Base-by-base conservation (phyloP, 2,113 vertebrate species). In the Cyprinodon brontotheroides region DNA sequence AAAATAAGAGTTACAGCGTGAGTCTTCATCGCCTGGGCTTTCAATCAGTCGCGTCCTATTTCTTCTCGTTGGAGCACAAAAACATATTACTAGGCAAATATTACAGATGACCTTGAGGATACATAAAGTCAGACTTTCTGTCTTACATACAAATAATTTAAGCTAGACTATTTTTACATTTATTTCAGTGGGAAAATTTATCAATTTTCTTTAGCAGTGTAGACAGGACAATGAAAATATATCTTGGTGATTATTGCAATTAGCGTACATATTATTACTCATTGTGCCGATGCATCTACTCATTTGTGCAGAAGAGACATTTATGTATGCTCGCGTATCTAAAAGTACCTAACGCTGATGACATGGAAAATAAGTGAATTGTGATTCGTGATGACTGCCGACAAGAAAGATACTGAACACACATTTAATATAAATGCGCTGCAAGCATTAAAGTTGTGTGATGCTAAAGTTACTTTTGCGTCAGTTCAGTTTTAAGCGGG, bases 1-100 rank as follows among this genome's bases (percentile, higher is more conserved):
- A 80, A 89, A 91, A 88, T 82, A 82, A 89, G 84, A 82, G 77
- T 50, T 84, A 7, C 86, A 86, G 88, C 79, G 15, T 86, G 86
- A 85, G 63, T 61, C 78, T n/a, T 63, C 68, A 38, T 79, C n/a
- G 75, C 75, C 79, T 45, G 74, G 72, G 47, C 86, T 92, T 89
- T 89, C 90, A 87, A 89, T 91, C 89, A 84, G 70, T 74, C 70
- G 43, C 86, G 84, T 75, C 85, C 87, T 65, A 61, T 71, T 75
- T 79, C 78, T 87, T 84, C 81, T n/a, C 86, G 87, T 71, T 87
- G 75, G 22, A 62, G 74, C 79, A 70, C 79, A 75, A 69, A 10
- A 20, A 81, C n/a, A n/a, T n/a, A n/a, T n/a, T n/a, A n/a, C n/a
- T n/a, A n/a, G n/a, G n/a, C n/a, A n/a, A n/a, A n/a, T n/a, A n/a